Conservation (phyloP, 2,113 vertebrate species). For the Chlorodrepanis virens region DNA sequence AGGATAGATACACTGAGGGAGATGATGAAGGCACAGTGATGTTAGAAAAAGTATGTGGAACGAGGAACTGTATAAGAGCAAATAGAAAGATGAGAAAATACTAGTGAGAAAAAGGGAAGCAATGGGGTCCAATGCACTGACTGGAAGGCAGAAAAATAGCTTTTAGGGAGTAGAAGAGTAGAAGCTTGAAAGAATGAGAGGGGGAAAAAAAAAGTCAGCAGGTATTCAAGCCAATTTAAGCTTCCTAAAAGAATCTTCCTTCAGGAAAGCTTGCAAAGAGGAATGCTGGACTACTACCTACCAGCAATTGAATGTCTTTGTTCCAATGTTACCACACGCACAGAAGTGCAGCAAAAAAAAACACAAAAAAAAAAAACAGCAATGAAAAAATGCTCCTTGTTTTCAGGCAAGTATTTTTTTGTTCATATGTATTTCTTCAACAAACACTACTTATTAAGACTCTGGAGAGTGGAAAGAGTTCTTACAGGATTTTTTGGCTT, state of each 20-base stretch:
- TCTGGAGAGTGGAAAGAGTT: background rate
- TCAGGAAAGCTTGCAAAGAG: background rate
- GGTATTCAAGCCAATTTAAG: background rate
- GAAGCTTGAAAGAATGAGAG: background rate
- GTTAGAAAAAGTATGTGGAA: background rate
- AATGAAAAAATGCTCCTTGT: background rate
- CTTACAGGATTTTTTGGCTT: background rate
- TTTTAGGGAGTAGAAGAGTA: background rate
- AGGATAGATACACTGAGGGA: background rate
- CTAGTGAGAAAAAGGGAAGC: background rate
- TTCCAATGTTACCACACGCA: background rate
- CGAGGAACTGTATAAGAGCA: background rate
- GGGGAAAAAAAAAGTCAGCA: background rate
- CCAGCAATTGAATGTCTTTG: background rate
- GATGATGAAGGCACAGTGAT: background rate
- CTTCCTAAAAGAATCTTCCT: background rate
- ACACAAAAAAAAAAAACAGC: background rate
- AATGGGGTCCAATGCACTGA: background rate
- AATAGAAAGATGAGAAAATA: background rate
- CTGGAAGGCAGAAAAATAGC: background rate
- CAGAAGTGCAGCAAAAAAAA: background rate
- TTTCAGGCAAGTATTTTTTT: background rate
- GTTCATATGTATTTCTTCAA: background rate
- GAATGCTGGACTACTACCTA: background rate
- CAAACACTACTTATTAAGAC: background rate